Evolutionary conservation across 2,113 vertebrate species (phyloP), one percentile per base, ranked within the genome.

Genomic region (Melanerpes aurifrons): DNA sequence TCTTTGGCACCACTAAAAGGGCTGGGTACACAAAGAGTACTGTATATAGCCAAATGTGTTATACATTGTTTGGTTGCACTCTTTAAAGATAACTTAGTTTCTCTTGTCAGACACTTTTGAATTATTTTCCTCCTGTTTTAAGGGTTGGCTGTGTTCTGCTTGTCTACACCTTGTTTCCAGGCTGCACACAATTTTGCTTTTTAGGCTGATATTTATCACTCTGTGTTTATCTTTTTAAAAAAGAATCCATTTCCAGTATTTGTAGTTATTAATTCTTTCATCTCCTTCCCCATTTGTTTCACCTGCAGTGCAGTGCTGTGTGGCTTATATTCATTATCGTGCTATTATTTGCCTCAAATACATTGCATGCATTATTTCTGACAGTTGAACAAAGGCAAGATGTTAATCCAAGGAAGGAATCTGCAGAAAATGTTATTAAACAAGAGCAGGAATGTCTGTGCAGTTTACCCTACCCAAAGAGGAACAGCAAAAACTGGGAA

Each of bases 361-460:
- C 10, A 25, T 78, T 89, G 47, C 62, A 32, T 69, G 70, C 86
- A 90, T 90, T 87, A 81, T 86, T 95, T 93, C 58, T 96, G 95
- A 95, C 94, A 93, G 83, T 64, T 92, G 93, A 94, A 95, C 89
- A 91, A 87, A 89, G 89, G 86, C 50, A 82, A 64, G 57, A 88
- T 81, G 75, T 92, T 96, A 94, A 94, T 91, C 73, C 74, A 70
- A 89, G 79, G 72, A 93, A 88, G 70, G 26, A 70, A 86, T 91
- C 59, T 87, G 57, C 81, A 95, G 78, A 94, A 89, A 91, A 64
- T 77, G 47, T 57, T 72, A 87, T 77, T 78, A 71, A 92, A 92
- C 50, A 86, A 43, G 63, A 77, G 48, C 13, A 7, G 20, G 47
- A 71, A 68, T 79, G 16, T 62, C 69, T 90, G 78, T 87, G 45